Evolutionary conservation across 2,113 vertebrate species (phyloP).

Genomic region (Chelonoidis abingdonii): DNA sequence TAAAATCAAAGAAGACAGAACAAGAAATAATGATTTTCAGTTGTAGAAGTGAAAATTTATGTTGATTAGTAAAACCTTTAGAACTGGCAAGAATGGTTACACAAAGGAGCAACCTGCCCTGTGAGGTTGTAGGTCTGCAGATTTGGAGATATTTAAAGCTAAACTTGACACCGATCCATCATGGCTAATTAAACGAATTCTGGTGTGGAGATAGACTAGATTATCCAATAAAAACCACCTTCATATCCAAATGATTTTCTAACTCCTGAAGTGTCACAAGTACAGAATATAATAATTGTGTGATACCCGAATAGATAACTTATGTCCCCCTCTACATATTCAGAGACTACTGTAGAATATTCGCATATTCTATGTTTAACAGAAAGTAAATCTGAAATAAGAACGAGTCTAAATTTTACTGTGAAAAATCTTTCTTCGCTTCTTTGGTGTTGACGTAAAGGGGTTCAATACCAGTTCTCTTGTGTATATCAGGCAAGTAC

Average conservation of each 20-base stretch:
- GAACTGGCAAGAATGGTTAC: not conserved
- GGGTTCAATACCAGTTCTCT: not conserved
- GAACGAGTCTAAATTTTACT: not conserved
- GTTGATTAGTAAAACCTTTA: not conserved
- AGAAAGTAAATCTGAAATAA: not conserved
- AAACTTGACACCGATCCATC: not conserved
- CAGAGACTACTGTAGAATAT: not conserved
- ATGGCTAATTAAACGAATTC: not conserved
- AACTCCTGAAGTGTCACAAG: not conserved
- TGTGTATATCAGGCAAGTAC: not conserved
- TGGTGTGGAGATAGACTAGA: not conserved
- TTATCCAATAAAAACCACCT: not conserved
- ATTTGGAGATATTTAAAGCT: not conserved
- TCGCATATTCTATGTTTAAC: not conserved
- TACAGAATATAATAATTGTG: not conserved
- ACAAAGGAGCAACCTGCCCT: not conserved
- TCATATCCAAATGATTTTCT: conserved; percentile 6
- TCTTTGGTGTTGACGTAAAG: not conserved
- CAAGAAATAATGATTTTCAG: not conserved
- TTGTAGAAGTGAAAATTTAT: not conserved
- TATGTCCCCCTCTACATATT: not conserved
- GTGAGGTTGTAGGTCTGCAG: not conserved
- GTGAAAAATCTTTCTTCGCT: not conserved
- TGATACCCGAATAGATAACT: not conserved
- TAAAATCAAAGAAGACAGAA: not conserved